phyloP scores from a whole-genome alignment of 1,140 invertebrate species.

The Macrotrachela quadricornifera region DNA sequence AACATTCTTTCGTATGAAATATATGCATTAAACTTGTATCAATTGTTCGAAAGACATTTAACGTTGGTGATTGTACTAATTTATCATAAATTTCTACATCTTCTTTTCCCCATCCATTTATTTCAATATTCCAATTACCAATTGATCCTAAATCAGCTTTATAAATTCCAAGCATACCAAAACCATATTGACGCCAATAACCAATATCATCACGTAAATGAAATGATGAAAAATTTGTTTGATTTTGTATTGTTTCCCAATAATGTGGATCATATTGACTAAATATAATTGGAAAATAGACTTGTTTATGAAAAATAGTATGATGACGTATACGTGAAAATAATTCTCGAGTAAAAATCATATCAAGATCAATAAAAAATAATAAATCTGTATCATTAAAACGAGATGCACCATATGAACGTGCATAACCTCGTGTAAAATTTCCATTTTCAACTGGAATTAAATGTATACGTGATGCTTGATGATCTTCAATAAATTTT shows the following conservation, averaged over 20 bases:
- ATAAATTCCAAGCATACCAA: slow-evolving; percentile 74
- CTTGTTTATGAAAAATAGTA: slow-evolving; percentile 47
- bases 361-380: slow-evolving; percentile 43
- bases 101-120: slow-evolving; percentile 39
- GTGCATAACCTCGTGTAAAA: slow-evolving; percentile 29
- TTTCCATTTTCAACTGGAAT: not conserved
- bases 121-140: slow-evolving; percentile 73
- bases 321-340: slow-evolving; percentile 38
- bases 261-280: slow-evolving; percentile 63
- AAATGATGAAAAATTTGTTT: not conserved
- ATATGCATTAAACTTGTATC: slow-evolving; percentile 74
- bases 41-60: slow-evolving; percentile 49
- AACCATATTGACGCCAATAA: slow-evolving; percentile 84
- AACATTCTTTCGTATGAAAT: slow-evolving; percentile 69
- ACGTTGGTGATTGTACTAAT: slow-evolving; percentile 39
- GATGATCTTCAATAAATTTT: not conserved
- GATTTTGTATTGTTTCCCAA: slow-evolving; percentile 11
- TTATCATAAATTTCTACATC: slow-evolving; percentile 55
- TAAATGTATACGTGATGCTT: not conserved
- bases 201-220: slow-evolving; percentile 43
- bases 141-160: slow-evolving; percentile 54
- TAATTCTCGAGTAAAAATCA: slow-evolving; percentile 24
- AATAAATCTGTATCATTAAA: slow-evolving; percentile 40
- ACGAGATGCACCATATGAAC: slow-evolving; percentile 26
- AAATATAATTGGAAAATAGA: slow-evolving; percentile 92